Conservation (phyloP, 2,797 vertebrate species). For the Pitangus sulphuratus region DNA sequence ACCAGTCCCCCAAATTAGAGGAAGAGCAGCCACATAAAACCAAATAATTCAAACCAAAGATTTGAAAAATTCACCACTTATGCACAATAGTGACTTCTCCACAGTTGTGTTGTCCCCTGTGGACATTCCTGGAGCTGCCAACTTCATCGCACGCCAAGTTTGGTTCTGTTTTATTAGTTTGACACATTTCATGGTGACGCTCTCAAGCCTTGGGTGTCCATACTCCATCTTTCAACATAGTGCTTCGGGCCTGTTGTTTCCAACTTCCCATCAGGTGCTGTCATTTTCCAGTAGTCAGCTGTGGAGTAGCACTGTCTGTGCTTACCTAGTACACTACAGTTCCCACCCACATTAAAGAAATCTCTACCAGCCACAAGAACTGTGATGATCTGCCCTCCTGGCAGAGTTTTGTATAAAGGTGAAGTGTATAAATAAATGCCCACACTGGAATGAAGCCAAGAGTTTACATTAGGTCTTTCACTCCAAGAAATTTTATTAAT, state of each 20-base stretch:
- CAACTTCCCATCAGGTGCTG: constrained; percentile 6
- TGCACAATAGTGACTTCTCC: not conserved
- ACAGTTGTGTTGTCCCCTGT: not conserved
- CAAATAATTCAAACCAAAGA: not conserved
- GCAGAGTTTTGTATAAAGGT: not conserved
- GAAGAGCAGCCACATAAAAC: not conserved
- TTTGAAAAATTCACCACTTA: not conserved
- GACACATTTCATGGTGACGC: not conserved
- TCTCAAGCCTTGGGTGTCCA: not conserved
- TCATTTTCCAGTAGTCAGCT: not conserved
- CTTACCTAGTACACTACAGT: not conserved
- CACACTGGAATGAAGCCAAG: not conserved
- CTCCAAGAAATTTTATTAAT: not conserved
- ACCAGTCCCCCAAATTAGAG: not conserved
- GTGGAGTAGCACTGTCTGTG: not conserved
- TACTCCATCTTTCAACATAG: constrained; percentile 19
- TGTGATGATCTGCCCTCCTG: not conserved
- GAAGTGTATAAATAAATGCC: not conserved
- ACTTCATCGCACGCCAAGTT: not conserved
- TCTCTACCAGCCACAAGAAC: not conserved
- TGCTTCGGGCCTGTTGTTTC: not conserved
- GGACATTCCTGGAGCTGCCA: not conserved
- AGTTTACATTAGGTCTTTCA: not conserved
- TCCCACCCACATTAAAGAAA: not conserved
- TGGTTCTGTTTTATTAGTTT: constrained; percentile 33